These are phyloP conservation scores for Clarias macrocephalus DNA, from an alignment of 2,113 vertebrate genomes.

Conservation along the genomic window DNA sequence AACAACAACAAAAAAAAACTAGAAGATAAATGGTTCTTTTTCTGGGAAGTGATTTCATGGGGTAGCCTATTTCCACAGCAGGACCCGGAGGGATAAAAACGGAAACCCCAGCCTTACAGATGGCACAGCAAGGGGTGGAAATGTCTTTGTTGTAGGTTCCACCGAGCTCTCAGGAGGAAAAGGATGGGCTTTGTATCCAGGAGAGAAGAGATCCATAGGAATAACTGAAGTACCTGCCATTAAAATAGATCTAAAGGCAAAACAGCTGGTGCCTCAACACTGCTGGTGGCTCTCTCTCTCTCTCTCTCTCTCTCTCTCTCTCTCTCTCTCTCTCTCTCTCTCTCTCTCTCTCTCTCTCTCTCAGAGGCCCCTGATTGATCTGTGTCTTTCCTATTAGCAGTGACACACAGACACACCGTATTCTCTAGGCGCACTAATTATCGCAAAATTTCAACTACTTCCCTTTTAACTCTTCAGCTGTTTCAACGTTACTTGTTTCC, in stretches of 20 bases:
- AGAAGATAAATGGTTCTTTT: slow-evolving; percentile 30
- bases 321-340: neutral
- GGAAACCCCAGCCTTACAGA: slow-evolving; percentile 25
- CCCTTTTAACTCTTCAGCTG: slow-evolving; percentile 17
- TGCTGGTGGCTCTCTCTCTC: slow-evolving; percentile 34
- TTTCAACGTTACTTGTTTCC: neutral
- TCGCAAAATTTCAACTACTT: neutral
- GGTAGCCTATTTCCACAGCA: slow-evolving; percentile 33
- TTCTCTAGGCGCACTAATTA: neutral
- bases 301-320: neutral
- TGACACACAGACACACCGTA: neutral
- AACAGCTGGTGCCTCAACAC: slow-evolving; percentile 70
- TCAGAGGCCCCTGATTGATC: slow-evolving; percentile 18
- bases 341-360: slow-evolving; percentile 2
- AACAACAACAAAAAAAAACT: slow-evolving; percentile 10
- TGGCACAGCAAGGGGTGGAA: slow-evolving; percentile 22
- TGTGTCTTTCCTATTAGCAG: slow-evolving; percentile 13
- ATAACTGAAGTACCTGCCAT: slow-evolving; percentile 54
- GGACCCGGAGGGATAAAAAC: slow-evolving; percentile 19
- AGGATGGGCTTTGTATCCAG: slow-evolving; percentile 50
- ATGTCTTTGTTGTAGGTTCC: slow-evolving; percentile 43
- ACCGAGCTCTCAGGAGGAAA: slow-evolving; percentile 31
- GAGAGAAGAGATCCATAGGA: slow-evolving; percentile 32
- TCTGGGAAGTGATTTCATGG: slow-evolving; percentile 18
- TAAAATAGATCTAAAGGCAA: slow-evolving; percentile 53